Percentiles rank a stretch among this genome's conserved stretches.
Conservation (phyloP, 1,140 invertebrate species). For the Ptiloglossa arizonensis region DNA sequence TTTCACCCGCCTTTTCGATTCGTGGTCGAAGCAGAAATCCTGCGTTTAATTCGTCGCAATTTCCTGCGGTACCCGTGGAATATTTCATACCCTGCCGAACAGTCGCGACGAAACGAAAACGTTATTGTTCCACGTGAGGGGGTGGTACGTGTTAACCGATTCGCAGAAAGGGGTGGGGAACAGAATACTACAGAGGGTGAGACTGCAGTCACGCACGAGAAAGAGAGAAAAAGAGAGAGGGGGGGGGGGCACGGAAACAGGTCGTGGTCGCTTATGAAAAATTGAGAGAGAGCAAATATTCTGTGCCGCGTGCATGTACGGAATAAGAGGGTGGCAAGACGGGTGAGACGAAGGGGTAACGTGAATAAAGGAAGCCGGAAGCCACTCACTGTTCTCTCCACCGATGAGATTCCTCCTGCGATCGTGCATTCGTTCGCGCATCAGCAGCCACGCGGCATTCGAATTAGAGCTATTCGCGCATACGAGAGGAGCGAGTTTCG, state of each 20-base stretch:
- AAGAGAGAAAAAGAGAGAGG: neutral
- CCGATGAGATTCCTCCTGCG: conserved; percentile 21
- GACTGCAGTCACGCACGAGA: neutral
- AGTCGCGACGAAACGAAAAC: conserved; percentile 32
- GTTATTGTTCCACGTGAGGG: conserved; percentile 25
- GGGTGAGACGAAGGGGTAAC: neutral
- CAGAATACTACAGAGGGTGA: neutral
- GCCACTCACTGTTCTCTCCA: neutral
- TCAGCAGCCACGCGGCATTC: neutral
- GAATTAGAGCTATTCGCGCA: neutral
- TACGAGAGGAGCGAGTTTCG: too few species aligned
- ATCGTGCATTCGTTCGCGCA: conserved; percentile 24
- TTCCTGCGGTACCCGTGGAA: conserved; percentile 5
- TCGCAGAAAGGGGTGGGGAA: neutral
- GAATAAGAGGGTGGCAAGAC: conserved; percentile 31
- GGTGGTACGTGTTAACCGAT: conserved; percentile 4
- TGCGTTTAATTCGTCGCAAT: conserved; percentile 35
- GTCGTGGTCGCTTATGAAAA: conserved; percentile 57
- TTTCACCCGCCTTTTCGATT: too few species aligned
- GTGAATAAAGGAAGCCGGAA: neutral
- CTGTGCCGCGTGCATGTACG: conserved; percentile 25
- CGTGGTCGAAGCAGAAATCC: neutral
- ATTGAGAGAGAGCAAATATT: conserved; percentile 65
- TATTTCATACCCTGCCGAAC: conserved; percentile 13
- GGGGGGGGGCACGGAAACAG: conserved; percentile 24